A percentile compares a stretch with the other conserved stretches of the same genome.
These are phyloP conservation scores for Crotalus tigris DNA, from an alignment of 2,113 vertebrate genomes.

Conservation along the genomic window DNA sequence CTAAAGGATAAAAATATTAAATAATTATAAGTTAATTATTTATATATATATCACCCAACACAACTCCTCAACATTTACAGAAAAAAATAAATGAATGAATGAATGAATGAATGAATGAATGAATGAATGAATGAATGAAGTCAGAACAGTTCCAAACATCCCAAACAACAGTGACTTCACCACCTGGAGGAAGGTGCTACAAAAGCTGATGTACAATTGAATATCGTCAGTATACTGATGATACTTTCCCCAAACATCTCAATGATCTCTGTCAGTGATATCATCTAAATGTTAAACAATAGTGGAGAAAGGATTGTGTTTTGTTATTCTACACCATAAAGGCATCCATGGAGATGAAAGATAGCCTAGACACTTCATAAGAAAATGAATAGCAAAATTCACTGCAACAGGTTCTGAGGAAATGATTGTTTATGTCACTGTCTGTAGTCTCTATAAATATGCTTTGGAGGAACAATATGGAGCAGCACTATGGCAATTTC, in stretches of 20 bases:
- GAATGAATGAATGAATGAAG: not conserved
- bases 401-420: not conserved
- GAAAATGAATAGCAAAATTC: not conserved
- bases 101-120: not conserved
- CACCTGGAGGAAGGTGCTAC: not conserved
- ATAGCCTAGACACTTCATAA: not conserved
- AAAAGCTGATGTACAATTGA: not conserved
- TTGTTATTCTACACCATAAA: not conserved
- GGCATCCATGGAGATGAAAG: not conserved
- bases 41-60: not conserved
- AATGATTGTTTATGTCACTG: not conserved
- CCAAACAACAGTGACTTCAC: too few relatives aligned
- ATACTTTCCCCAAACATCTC: not conserved
- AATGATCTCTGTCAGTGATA: not conserved
- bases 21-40: not conserved
- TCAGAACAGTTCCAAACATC: not conserved
- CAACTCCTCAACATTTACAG: not conserved
- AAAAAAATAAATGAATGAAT: not conserved
- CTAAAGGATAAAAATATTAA: not conserved
- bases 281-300: not conserved
- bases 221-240: not conserved
- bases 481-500: not conserved
- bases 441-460: slow-evolving; percentile 1
- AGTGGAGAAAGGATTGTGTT: not conserved
- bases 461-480: slow-evolving; percentile 1